Percentiles rank a stretch among this genome's conserved stretches.
Evolutionary conservation across 2,888 invertebrate species (phyloP).

Genomic region (Chrysotoxum bicinctum): DNA sequence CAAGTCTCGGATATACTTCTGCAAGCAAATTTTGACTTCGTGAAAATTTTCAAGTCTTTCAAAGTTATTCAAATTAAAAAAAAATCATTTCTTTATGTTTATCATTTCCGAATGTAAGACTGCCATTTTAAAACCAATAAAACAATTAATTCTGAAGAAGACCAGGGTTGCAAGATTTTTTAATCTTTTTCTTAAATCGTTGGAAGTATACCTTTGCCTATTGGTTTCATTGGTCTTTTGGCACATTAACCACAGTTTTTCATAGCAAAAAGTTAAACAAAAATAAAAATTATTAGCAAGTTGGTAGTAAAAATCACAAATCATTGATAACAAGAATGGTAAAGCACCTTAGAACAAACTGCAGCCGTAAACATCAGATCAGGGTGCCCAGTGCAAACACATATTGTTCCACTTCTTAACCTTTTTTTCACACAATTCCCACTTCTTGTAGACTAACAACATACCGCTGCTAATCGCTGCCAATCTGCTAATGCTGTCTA

Average conservation of each 20-base stretch:
- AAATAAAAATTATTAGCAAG: constrained; percentile 67
- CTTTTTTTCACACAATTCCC: constrained; percentile 50
- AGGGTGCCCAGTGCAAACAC: neutral
- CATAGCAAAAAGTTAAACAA: constrained; percentile 1
- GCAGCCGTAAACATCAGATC: neutral
- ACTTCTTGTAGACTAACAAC: constrained; percentile 22
- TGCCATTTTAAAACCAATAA: no score
- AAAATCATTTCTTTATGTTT: no score
- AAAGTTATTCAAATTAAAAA: no score
- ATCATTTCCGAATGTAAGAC: no score
- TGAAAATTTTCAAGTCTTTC: no score
- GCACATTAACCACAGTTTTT: neutral
- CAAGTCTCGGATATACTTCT: no score
- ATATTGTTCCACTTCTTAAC: constrained; percentile 53
- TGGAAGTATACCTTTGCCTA: neutral
- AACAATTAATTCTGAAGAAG: no score
- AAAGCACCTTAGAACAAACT: neutral
- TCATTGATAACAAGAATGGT: constrained; percentile 71
- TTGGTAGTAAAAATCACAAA: constrained; percentile 72
- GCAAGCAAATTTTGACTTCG: no score
- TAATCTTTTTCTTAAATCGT: neutral
- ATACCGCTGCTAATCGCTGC: constrained; percentile 55
- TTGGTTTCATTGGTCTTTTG: neutral
- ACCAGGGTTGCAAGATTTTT: neutral
- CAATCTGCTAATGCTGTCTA: constrained; percentile 70